Base-by-base conservation (phyloP, 1,140 invertebrate genomes). In the Ceratosolen solmsi region DNA sequence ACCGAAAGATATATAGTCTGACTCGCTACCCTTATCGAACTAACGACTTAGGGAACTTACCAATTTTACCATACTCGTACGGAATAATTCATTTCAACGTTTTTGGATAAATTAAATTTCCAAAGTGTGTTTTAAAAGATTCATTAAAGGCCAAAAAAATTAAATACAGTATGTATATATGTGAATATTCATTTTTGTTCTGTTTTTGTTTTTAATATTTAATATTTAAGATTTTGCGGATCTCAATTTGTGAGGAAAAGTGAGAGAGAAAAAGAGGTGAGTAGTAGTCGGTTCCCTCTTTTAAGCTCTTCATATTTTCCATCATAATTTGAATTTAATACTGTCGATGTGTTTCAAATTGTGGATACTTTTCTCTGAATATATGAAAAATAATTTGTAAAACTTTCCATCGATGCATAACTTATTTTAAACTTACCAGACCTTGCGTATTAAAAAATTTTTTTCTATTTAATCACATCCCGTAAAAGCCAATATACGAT, bases 391-490 rank as follows among this genome's bases (percentile, higher is more conserved):
- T 68, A 68, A 68, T 68, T 38, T 33, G 30, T 30, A 79, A 51
- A 76, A 65, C 60, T 72, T 70, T 79, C 74, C 54, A 60, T 51
- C 36, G 36, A 33, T 27, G 33, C 36, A 22, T 46, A 25, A 71
- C 68, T 41, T 71, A 41, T 71, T 46, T 46, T 65, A 36, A 65
- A 65, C 30, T 65, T 33, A 65, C 36, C 33, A 68, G 20, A 65
- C 33, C 20, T 68, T 63, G n/a, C 9, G 7, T 68, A 68, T 68
- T 38, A 68, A 8, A n/a, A n/a, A n/a, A 68, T 38, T 38, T 38
- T 68, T 68, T n/a, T n/a, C n/a, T n/a, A n/a, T n/a, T 4, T 68
- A 68, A 68, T 68, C 63, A 68, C 63, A 68, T 68, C 33, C 63
- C 63, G 63, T 68, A 68, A 68, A 68, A 68, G 63, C 63, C 63